A percentile compares a stretch with the other conserved stretches of the same genome.
Conservation (phyloP, 2,113 vertebrate species). For the Naja naja region DNA sequence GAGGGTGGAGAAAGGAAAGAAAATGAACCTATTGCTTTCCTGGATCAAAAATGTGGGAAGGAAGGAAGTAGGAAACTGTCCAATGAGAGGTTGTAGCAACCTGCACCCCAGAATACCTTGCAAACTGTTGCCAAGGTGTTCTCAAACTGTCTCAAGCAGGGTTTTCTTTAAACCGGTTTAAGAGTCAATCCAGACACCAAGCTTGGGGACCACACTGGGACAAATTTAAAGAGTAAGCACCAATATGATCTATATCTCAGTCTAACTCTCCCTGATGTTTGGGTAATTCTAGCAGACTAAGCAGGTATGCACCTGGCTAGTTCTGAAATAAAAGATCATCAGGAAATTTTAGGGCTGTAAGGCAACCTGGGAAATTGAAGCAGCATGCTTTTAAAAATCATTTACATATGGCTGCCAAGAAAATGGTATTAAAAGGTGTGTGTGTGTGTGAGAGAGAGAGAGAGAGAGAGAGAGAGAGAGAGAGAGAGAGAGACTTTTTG, state of each 20-base stretch:
- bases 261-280: not conserved
- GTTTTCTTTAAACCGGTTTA: not conserved
- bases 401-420: not conserved
- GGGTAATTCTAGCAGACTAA: not conserved
- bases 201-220: not conserved
- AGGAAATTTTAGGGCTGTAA: not conserved
- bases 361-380: not conserved
- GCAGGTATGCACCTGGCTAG: not conserved
- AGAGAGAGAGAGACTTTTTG: not conserved
- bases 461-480: not conserved
- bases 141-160: not conserved
- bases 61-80: not conserved
- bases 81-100: not conserved
- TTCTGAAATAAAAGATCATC: not conserved
- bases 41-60: not conserved
- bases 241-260: not conserved
- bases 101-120: not conserved
- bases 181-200: not conserved
- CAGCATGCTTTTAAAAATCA: no score
- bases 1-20: no score
- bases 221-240: not conserved
- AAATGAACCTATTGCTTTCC: not conserved
- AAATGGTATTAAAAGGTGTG: not conserved
- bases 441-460: no score
- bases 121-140: not conserved